Base-by-base conservation (phyloP, 2,888 invertebrate genomes). In the Coremacera marginata region DNA sequence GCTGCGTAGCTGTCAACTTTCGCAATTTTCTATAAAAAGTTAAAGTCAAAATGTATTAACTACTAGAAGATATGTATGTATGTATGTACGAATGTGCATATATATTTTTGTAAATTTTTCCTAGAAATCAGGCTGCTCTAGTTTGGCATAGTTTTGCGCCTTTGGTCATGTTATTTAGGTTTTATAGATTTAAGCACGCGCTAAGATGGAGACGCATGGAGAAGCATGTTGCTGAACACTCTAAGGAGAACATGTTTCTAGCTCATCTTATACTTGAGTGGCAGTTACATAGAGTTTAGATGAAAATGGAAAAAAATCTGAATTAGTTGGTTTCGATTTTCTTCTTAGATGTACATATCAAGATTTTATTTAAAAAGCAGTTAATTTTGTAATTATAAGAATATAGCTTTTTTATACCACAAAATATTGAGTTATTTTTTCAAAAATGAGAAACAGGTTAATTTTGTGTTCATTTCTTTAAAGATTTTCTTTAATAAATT, bases 51-150 rank as follows among this genome's bases (percentile, higher is more conserved):
- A 60, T 22, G 60, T 60, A 16, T 60, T 25, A 60, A 22, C 60
- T 25, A 60, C 60, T 27, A 14, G 11, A 44, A 44, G 1, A 37
- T 8, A 44, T 44, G 7, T 14, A 44, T 44, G 2, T 44, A 11
- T 2, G 7, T 2, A 44, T 14, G 0, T 14, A 44, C 37, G 8
- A 11, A 44, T 2, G 7, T 14, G 11, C 11, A 44, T 44, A 14
- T 44, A 44, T 55, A 55, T n/a, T 60, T 44, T 60, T 60, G 44
- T 7, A 22, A 9, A 37, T 70, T 60, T 60, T 44, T 44, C 34
- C 14, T n/a, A 11, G 60, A 72, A 72, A 72, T 60, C 49, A 44
- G 27, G 62, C 27, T 73, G 63, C 49, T 73, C 72, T 51, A 73
- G 27, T 25, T 73, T 70, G 34, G 27, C 51, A 14, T 31, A 16